These are phyloP conservation scores for Entomyzon cyanotis DNA, from an alignment of 2,113 vertebrate species.

Conservation along the genomic window DNA sequence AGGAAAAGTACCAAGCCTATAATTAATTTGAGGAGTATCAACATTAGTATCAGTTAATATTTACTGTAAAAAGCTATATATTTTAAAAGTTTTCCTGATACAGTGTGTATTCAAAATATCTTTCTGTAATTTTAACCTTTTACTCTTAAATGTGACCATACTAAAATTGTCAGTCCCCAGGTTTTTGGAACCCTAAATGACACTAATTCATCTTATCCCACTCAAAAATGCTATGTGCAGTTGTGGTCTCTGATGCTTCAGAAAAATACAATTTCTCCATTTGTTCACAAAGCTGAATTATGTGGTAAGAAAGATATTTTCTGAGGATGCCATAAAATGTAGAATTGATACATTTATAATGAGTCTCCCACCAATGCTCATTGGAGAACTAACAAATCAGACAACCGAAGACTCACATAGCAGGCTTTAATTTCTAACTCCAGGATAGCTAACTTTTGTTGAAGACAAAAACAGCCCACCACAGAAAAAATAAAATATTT, in stretches of 20 bases:
- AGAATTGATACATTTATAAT: background rate
- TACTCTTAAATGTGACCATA: background rate
- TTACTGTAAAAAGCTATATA: background rate
- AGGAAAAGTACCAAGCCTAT: background rate
- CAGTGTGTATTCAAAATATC: background rate
- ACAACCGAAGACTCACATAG: fast-evolving
- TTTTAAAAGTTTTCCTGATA: background rate
- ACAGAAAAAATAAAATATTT: background rate
- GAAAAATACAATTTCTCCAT: background rate
- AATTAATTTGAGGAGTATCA: background rate
- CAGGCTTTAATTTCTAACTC: background rate
- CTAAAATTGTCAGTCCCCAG: background rate
- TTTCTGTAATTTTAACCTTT: background rate
- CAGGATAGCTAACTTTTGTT: background rate
- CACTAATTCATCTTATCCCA: background rate
- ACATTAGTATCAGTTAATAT: background rate
- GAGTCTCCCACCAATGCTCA: background rate
- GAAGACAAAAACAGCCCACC: background rate
- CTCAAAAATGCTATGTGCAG: background rate
- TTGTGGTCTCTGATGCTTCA: background rate
- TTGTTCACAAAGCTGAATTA: background rate
- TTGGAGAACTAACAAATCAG: background rate
- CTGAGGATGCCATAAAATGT: background rate
- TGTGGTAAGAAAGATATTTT: background rate
- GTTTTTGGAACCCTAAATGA: background rate